phyloP scores from a whole-genome alignment of 1,140 invertebrate species.

The Chionoecetes opilio region DNA sequence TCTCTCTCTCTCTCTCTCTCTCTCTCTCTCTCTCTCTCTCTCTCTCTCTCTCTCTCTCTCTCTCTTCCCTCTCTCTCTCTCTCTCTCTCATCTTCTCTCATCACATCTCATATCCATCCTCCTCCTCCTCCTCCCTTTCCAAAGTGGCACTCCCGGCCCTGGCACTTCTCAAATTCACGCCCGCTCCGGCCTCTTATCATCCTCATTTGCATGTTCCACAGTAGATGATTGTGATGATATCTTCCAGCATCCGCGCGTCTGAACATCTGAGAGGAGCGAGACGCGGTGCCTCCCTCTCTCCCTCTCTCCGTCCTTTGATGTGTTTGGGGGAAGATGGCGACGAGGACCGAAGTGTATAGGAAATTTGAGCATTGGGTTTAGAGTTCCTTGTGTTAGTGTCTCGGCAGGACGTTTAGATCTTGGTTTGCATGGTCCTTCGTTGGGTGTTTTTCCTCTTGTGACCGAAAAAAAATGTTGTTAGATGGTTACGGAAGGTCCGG shows the following conservation, averaged over 20 bases:
- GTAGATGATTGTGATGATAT: conserved; percentile 78
- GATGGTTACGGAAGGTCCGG: not conserved
- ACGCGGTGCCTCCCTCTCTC: conserved; percentile 56
- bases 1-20: not conserved
- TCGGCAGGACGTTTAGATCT: not conserved
- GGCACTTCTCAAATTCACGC: conserved; percentile 70
- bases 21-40: not conserved
- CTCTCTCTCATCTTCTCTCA: not conserved
- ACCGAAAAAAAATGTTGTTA: not conserved
- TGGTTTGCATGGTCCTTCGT: not conserved
- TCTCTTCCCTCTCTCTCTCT: not conserved
- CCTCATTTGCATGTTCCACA: conserved; percentile 75
- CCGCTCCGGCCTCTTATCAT: conserved; percentile 62
- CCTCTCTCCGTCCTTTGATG: conserved; percentile 37
- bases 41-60: not conserved
- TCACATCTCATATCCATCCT: not conserved
- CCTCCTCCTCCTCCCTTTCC: not conserved
- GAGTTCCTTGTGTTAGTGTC: not conserved
- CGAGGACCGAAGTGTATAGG: not conserved
- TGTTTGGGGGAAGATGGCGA: conserved; percentile 38
- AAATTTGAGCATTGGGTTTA: conserved; percentile 34
- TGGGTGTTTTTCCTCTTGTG: not conserved
- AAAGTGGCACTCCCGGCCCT: conserved; percentile 39
- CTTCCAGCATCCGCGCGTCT: conserved; percentile 68
- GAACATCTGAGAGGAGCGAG: conserved; percentile 71